phyloP scores from a whole-genome alignment of 2,888 invertebrate genomes.

The Heteromurus nitidus region DNA sequence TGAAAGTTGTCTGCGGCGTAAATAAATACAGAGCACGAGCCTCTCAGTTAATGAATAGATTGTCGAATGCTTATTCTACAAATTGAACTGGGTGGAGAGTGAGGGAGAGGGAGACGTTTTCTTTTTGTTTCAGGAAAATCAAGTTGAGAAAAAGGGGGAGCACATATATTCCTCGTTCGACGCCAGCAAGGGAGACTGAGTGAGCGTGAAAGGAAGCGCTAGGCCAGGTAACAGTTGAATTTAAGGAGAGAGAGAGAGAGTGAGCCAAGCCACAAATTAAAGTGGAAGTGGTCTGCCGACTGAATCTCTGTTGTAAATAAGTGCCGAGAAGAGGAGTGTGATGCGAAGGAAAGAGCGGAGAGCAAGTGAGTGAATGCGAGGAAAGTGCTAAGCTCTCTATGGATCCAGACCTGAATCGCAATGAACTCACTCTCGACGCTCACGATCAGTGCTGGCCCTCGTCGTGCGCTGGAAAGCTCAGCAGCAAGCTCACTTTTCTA shows the following conservation, averaged over 20 bases:
- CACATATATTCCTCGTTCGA: background rate
- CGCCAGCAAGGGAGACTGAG: conserved; percentile 24
- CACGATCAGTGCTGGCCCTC: conserved; percentile 5
- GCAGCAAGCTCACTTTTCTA: conserved; percentile 34
- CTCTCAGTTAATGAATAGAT: no score
- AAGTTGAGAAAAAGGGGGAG: background rate
- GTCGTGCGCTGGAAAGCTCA: conserved; percentile 51
- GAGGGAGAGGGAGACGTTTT: conserved; percentile 3
- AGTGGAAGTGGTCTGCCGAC: conserved; percentile 62
- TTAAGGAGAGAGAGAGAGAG: conserved; percentile 22
- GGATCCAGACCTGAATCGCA: conserved; percentile 64
- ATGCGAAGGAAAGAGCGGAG: conserved; percentile 29
- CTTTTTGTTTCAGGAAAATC: background rate
- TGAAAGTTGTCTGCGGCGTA: no score
- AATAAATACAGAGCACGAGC: no score
- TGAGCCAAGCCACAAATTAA: conserved; percentile 62
- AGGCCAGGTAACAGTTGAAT: conserved; percentile 54
- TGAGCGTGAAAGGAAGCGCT: conserved; percentile 40
- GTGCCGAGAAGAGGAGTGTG: conserved; percentile 1
- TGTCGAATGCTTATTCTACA: no score
- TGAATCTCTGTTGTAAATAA: conserved; percentile 18
- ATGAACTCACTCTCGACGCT: conserved; percentile 45
- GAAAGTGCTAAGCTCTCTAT: conserved; percentile 60
- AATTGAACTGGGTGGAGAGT: background rate
- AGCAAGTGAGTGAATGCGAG: conserved; percentile 41